phyloP scores from a whole-genome alignment of 2,113 vertebrate genomes.

The Anser cygnoides region DNA sequence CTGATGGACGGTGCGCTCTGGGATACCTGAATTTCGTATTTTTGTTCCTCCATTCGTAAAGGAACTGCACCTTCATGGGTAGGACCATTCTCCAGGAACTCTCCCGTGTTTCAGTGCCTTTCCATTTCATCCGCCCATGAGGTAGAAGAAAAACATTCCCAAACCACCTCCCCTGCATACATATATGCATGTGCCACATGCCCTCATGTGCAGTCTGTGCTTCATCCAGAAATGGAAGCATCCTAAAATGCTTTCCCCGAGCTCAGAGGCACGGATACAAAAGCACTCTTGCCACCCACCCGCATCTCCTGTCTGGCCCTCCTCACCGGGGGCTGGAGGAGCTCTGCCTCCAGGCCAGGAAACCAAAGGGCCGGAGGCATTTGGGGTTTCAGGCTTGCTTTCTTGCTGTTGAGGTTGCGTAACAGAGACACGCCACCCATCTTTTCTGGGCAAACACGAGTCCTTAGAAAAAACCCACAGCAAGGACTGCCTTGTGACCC shows the following conservation, averaged over 20 bases:
- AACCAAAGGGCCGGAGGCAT: background rate
- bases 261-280: background rate
- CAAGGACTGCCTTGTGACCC: background rate
- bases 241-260: background rate
- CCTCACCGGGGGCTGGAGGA: background rate
- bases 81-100: background rate
- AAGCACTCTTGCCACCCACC: background rate
- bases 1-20: background rate
- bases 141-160: background rate
- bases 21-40: background rate
- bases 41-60: background rate
- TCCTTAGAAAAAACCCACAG: background rate
- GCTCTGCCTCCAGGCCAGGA: background rate
- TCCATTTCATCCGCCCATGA: background rate
- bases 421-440: background rate
- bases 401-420: background rate
- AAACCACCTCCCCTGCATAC: background rate
- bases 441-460: background rate
- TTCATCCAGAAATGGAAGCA: background rate
- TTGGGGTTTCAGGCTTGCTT: background rate
- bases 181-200: accelerated
- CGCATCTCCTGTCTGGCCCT: background rate
- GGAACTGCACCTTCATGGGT: background rate
- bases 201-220: background rate
- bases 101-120: background rate